These are phyloP conservation scores for Trypoxylus dichotomus DNA, from an alignment of 1,140 invertebrate genomes.

Conservation along the genomic window DNA sequence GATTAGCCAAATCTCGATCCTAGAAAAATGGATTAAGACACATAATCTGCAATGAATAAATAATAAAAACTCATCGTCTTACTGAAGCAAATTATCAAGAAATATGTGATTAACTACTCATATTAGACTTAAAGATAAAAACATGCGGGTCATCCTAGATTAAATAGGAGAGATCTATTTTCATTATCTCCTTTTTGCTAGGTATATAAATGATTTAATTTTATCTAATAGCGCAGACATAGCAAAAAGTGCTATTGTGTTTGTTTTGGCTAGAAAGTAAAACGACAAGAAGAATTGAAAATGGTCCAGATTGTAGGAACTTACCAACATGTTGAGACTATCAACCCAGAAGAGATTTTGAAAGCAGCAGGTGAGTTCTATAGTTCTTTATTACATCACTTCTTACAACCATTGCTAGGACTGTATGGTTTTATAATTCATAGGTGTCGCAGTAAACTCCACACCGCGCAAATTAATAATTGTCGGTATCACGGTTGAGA, in stretches of 20 bases:
- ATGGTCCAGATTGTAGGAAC: conserved; percentile 5
- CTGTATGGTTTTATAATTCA: no score
- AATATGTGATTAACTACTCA: not conserved
- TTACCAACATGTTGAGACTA: not conserved
- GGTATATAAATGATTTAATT: not conserved
- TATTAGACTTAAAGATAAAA: not conserved
- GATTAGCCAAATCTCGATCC: no score
- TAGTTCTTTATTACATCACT: no score
- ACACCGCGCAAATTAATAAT: no score
- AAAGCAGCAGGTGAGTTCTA: not conserved
- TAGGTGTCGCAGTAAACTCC: no score
- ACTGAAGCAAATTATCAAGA: no score
- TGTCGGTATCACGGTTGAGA: no score
- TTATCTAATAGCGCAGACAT: not conserved
- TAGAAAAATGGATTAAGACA: no score
- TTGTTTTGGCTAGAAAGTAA: not conserved
- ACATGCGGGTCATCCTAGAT: not conserved
- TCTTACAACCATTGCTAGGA: no score
- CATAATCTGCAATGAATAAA: not conserved
- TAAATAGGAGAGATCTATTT: not conserved
- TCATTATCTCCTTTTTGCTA: not conserved
- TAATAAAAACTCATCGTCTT: not conserved
- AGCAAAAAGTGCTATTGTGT: not conserved
- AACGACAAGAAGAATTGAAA: not conserved
- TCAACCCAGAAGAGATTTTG: not conserved